These are phyloP conservation scores for Kryptolebias ocellatus DNA, from an alignment of 2,797 vertebrate genomes.

Conservation along the genomic window DNA sequence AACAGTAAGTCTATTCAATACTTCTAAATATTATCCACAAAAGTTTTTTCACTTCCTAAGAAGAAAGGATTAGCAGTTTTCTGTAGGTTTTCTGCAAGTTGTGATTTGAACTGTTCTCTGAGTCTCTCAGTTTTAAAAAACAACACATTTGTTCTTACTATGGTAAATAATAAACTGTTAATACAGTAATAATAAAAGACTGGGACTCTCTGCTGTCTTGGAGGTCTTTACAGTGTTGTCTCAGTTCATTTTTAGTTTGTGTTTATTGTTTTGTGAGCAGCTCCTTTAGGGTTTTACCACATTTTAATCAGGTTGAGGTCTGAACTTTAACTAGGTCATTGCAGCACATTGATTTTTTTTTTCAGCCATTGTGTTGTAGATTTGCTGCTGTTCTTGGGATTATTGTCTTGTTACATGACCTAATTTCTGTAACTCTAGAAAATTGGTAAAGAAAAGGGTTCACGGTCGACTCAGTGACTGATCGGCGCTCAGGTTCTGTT, in stretches of 20 bases:
- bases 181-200: not conserved
- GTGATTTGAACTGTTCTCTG: not conserved
- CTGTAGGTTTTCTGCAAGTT: slow-evolving; percentile 12
- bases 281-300: not conserved
- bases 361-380: not conserved
- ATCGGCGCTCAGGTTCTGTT: not conserved
- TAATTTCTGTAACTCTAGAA: not conserved
- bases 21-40: slow-evolving; percentile 16
- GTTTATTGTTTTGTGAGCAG: not conserved
- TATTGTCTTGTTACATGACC: not conserved
- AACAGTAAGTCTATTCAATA: slow-evolving; percentile 28
- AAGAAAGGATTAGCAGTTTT: slow-evolving; percentile 45
- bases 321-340: not conserved
- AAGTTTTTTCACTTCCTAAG: slow-evolving; percentile 33
- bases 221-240: not conserved
- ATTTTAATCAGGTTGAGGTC: not conserved
- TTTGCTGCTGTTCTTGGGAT: not conserved
- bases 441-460: not conserved
- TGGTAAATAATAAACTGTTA: too few species aligned
- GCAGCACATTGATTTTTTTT: not conserved
- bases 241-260: not conserved
- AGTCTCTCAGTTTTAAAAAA: not conserved
- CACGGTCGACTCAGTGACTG: not conserved
- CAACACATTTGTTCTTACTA: too few species aligned
- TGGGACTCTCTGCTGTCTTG: not conserved